Percentiles rank a stretch among this genome's conserved stretches.
These are phyloP conservation scores for Microplitis demolitor DNA, from an alignment of 1,140 invertebrate species.

Conservation along the genomic window DNA sequence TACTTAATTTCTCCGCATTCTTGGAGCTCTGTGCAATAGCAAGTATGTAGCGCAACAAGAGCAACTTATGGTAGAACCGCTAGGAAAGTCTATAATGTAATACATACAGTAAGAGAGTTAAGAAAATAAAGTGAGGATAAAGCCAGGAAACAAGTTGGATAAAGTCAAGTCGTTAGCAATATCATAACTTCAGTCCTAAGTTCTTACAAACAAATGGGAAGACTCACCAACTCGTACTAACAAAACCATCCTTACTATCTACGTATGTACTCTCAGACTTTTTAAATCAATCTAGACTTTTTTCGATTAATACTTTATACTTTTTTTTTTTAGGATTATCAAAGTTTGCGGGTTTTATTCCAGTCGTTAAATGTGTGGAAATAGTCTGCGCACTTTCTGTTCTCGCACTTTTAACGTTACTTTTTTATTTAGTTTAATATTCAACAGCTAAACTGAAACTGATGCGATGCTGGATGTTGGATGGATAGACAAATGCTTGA, in stretches of 20 bases:
- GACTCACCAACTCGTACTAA: too few species aligned
- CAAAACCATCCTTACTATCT: too few species aligned
- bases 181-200: not conserved
- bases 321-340: too few species aligned
- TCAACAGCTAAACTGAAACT: not conserved
- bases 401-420: too few species aligned
- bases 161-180: slow-evolving; percentile 14
- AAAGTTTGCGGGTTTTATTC: too few species aligned
- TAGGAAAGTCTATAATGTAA: not conserved
- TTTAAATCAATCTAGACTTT: too few species aligned
- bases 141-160: not conserved
- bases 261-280: too few species aligned
- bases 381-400: too few species aligned
- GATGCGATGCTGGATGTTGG: not conserved
- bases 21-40: not conserved
- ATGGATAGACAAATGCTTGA: not conserved
- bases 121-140: slow-evolving; percentile 5
- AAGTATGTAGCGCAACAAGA: not conserved
- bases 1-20: not conserved
- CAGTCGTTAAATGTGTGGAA: too few species aligned
- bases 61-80: not conserved
- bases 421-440: too few species aligned
- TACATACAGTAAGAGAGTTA: not conserved
- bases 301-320: too few species aligned
- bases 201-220: too few species aligned